These are phyloP conservation scores for Malurus alboscapulatus DNA, from an alignment of 2,113 vertebrate species.

Conservation along the genomic window DNA sequence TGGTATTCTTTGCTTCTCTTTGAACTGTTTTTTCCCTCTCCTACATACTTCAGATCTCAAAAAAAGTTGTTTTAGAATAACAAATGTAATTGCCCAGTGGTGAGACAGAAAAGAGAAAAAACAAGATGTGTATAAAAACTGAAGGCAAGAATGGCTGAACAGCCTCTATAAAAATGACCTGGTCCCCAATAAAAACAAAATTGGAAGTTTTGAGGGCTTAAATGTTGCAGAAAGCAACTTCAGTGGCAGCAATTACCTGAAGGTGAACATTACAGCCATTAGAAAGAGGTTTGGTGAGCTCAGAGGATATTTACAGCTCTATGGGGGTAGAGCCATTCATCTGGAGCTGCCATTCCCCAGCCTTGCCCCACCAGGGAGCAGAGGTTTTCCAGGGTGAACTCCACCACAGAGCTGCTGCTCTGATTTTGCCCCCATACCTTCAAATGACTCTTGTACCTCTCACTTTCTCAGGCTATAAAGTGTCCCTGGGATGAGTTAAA, in stretches of 20 bases:
- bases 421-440: neutral
- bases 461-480: neutral
- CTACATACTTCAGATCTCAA: neutral
- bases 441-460: neutral
- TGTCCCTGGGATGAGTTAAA: neutral
- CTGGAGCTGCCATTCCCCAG: rapidly evolving
- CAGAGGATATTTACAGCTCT: neutral
- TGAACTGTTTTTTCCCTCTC: neutral
- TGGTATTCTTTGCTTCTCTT: conserved; percentile 4
- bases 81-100: neutral
- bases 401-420: neutral
- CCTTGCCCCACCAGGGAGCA: too few relatives aligned
- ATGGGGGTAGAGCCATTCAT: neutral
- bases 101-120: neutral
- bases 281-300: neutral
- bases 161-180: neutral
- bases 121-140: neutral
- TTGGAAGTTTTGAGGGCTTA: neutral
- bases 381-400: neutral
- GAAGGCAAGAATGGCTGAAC: neutral
- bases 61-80: neutral
- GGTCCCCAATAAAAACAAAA: neutral
- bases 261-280: neutral
- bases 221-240: neutral
- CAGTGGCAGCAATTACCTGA: neutral